Conservation (phyloP, 2,797 vertebrate genomes). For the Manis pentadactyla region DNA sequence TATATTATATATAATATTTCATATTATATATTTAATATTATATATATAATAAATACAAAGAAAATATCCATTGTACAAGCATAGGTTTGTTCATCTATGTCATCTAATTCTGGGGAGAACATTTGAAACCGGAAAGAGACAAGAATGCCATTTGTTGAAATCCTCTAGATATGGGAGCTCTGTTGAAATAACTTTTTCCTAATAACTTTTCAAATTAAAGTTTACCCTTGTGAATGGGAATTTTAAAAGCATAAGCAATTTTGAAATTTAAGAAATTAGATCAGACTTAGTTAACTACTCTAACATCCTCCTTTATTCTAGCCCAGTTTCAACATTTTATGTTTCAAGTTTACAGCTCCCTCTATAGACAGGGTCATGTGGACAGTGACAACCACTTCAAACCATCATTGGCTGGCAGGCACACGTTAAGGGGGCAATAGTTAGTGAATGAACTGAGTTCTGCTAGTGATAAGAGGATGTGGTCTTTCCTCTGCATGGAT, state of each 20-base stretch:
- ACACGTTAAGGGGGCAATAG: background rate
- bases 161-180: background rate
- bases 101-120: background rate
- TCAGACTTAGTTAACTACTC: background rate
- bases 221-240: background rate
- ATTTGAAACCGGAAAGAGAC: background rate
- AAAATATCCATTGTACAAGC: background rate
- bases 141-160: background rate
- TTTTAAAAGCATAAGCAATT: background rate
- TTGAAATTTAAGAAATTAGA: background rate
- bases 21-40: background rate
- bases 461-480: background rate
- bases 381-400: background rate
- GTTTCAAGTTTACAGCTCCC: background rate
- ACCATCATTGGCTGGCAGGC: accelerated
- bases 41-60: background rate
- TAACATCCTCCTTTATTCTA: background rate
- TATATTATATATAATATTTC: background rate
- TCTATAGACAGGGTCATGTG: background rate
- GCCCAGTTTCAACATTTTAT: background rate
- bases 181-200: background rate
- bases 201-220: background rate
- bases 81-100: background rate
- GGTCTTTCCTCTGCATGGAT: background rate
- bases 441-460: background rate